These are phyloP conservation scores for Carterocephalus palaemon DNA, from an alignment of 2,888 invertebrate genomes.

Conservation along the genomic window DNA sequence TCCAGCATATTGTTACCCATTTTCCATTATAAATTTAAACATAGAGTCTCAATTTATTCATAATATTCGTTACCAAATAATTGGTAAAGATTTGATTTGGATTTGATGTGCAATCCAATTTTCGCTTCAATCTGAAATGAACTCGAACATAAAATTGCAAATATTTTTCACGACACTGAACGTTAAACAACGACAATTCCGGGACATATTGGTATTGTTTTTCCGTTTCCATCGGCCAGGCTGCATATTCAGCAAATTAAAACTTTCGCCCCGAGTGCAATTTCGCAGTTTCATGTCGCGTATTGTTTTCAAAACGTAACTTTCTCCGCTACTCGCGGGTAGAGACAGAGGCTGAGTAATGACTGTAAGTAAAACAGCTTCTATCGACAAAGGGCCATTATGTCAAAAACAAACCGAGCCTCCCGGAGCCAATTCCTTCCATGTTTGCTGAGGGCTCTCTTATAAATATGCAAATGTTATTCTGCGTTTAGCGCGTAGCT, in stretches of 20 bases:
- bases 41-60: too few relatives aligned
- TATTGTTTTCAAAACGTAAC: slow-evolving; percentile 26
- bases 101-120: too few relatives aligned
- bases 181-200: slow-evolving; percentile 2
- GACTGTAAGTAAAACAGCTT: slow-evolving; percentile 51
- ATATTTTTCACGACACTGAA: neutral
- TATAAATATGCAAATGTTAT: slow-evolving; percentile 77
- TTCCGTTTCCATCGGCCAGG: slow-evolving; percentile 3
- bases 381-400: slow-evolving; percentile 64
- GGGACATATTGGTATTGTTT: slow-evolving; percentile 16
- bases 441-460: slow-evolving; percentile 70
- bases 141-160: neutral
- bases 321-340: slow-evolving; percentile 23
- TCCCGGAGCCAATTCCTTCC: slow-evolving; percentile 59
- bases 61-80: too few relatives aligned
- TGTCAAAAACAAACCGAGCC: slow-evolving; percentile 67
- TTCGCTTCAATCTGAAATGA: too few relatives aligned
- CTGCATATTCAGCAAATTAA: slow-evolving; percentile 26
- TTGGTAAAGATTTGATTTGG: too few relatives aligned
- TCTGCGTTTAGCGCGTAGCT: slow-evolving; percentile 66
- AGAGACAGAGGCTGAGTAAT: slow-evolving; percentile 45
- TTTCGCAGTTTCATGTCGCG: slow-evolving; percentile 26
- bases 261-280: slow-evolving; percentile 23
- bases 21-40: too few relatives aligned
- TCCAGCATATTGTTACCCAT: too few relatives aligned